Evolutionary conservation across 2,797 vertebrate species (phyloP).

Genomic region (Otus scops): DNA sequence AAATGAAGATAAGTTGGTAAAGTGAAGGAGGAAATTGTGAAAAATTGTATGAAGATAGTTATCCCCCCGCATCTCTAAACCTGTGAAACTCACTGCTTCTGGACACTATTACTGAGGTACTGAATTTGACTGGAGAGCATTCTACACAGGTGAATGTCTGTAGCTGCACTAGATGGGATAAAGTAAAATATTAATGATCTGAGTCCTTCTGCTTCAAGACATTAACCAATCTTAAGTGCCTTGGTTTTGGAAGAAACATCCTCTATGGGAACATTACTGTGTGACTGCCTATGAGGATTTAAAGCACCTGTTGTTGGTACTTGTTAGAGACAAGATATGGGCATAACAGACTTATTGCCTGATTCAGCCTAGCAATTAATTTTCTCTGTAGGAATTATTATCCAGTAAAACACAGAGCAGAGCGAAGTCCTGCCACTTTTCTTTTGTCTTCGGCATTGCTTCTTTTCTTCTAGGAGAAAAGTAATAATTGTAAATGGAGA

Average conservation of each 20-base stretch:
- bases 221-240: background rate
- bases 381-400: background rate
- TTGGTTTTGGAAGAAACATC: background rate
- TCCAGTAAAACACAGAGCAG: slow-evolving; percentile 1
- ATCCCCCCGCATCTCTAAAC: background rate
- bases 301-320: background rate
- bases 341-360: background rate
- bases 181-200: background rate
- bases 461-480: slow-evolving; percentile 19
- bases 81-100: background rate
- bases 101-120: background rate
- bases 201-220: background rate
- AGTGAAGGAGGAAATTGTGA: background rate
- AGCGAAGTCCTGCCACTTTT: slow-evolving; percentile 6
- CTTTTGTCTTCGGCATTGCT: slow-evolving; percentile 21
- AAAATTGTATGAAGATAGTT: background rate
- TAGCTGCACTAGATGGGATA: background rate
- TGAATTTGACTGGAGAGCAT: background rate
- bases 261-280: background rate
- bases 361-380: background rate
- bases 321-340: background rate
- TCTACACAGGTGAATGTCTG: background rate
- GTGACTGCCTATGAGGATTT: background rate
- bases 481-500: background rate
- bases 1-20: background rate